Evolutionary conservation across 2,113 vertebrate genomes (phyloP).

Genomic region (Polypterus senegalus): DNA sequence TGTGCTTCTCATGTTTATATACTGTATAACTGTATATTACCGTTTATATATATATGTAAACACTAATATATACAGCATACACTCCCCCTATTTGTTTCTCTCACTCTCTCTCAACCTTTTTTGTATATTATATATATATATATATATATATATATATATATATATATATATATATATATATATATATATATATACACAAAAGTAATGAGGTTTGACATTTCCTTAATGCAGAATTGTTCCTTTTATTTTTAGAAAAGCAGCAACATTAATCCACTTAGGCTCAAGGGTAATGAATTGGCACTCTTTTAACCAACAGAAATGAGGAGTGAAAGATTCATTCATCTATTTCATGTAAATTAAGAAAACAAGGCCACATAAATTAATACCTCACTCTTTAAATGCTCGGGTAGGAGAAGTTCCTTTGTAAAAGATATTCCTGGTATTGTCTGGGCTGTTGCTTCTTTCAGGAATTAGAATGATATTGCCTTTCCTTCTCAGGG

Average conservation of each 20-base stretch:
- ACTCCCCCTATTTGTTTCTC: no score
- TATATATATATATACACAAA: no score
- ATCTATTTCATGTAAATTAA: slow-evolving; percentile 10
- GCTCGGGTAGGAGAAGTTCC: slow-evolving; percentile 77
- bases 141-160: no score
- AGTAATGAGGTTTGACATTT: no score
- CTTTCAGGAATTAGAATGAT: slow-evolving; percentile 88
- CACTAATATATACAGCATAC: no score
- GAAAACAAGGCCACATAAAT: slow-evolving; percentile 13
- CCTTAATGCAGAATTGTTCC: neutral
- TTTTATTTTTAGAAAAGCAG: slow-evolving; percentile 17
- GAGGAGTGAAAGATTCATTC: slow-evolving; percentile 33
- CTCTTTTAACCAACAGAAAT: slow-evolving; percentile 21
- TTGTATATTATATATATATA: no score
- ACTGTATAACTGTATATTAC: slow-evolving; percentile 5
- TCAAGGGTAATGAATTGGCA: slow-evolving; percentile 11
- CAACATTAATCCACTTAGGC: slow-evolving; percentile 16
- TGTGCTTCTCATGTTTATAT: slow-evolving; percentile 42
- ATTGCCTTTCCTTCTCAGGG: slow-evolving; percentile 78
- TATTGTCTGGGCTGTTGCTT: slow-evolving; percentile 82
- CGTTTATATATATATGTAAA: no score
- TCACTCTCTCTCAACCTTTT: no score
- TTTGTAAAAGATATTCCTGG: slow-evolving; percentile 95
- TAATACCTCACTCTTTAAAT: slow-evolving; percentile 67
- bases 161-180: no score